Evolutionary conservation across 2,888 invertebrate genomes (phyloP).

Genomic region (Synanthedon andrenaeformis): DNA sequence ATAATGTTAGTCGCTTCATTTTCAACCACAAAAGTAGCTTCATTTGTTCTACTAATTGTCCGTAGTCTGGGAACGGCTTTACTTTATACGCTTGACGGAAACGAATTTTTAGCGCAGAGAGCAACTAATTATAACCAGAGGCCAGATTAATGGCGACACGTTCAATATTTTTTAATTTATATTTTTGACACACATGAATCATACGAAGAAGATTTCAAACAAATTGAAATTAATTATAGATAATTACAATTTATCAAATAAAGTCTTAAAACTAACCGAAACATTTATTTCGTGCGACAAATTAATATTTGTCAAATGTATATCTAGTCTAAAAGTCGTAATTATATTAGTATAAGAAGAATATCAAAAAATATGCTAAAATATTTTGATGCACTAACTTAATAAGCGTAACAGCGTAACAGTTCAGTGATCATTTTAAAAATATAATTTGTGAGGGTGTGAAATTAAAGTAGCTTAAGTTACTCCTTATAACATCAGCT

Average conservation of each 20-base stretch:
- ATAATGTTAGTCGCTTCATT: too few relatives aligned
- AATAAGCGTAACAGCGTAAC: too few relatives aligned
- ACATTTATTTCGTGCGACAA: background rate
- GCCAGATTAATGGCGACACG: conserved; percentile 5
- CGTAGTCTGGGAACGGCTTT: background rate
- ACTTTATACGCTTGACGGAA: conserved; percentile 6
- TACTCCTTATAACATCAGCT: too few relatives aligned
- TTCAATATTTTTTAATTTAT: conserved; percentile 7
- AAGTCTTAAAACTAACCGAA: background rate
- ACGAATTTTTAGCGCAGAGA: conserved; percentile 17
- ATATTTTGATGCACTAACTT: too few relatives aligned
- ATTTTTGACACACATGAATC: conserved; percentile 1
- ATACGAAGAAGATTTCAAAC: conserved; percentile 1
- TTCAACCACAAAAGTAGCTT: too few relatives aligned
- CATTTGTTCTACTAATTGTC: too few relatives aligned
- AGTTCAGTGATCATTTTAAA: too few relatives aligned
- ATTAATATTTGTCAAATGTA: background rate
- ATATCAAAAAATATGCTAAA: too few relatives aligned
- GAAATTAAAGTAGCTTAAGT: too few relatives aligned
- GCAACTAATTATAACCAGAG: conserved; percentile 6
- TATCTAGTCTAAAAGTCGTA: too few relatives aligned
- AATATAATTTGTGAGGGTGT: too few relatives aligned
- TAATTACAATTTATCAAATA: background rate
- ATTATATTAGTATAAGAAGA: too few relatives aligned
- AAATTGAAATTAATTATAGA: background rate